A percentile compares a stretch with the other conserved stretches of the same genome.
Evolutionary conservation across 2,888 invertebrate genomes (phyloP).

Genomic region (Leucophenga maculata): DNA sequence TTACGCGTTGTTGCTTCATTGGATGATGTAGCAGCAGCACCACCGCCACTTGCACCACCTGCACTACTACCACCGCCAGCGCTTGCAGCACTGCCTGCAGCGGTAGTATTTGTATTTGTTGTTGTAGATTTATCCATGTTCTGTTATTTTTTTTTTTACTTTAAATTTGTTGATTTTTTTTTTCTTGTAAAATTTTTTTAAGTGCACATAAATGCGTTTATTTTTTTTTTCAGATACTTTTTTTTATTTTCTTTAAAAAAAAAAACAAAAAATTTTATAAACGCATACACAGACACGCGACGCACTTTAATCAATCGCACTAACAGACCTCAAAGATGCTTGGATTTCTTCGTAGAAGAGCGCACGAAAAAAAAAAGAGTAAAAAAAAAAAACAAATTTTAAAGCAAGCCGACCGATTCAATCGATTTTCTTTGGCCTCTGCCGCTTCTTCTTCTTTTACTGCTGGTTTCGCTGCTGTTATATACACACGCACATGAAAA

Average conservation of each 20-base stretch:
- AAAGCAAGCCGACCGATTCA: neutral
- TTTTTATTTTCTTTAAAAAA: conserved; percentile 1
- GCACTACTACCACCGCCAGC: neutral
- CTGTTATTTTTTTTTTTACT: conserved; percentile 14
- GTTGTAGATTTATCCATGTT: conserved; percentile 56
- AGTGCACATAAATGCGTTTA: neutral
- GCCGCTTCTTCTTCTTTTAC: neutral
- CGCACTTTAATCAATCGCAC: conserved; percentile 30
- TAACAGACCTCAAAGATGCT: conserved; percentile 31
- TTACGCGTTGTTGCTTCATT: neutral
- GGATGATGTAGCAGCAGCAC: conserved; percentile 30
- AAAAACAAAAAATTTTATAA: conserved; percentile 20
- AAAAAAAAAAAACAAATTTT: neutral
- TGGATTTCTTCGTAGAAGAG: conserved; percentile 20
- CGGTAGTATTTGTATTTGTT: conserved; percentile 43
- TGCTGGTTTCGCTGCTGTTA: neutral
- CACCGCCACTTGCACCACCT: neutral
- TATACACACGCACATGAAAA: neutral
- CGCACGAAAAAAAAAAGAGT: neutral
- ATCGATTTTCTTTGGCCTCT: conserved; percentile 10
- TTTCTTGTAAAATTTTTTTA: neutral
- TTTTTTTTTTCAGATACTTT: neutral
- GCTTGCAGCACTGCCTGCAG: conserved; percentile 28
- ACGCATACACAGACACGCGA: conserved; percentile 14
- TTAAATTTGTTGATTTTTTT: neutral